Evolutionary conservation across 2,888 invertebrate species (phyloP).

Genomic region (Eilema griseolum): DNA sequence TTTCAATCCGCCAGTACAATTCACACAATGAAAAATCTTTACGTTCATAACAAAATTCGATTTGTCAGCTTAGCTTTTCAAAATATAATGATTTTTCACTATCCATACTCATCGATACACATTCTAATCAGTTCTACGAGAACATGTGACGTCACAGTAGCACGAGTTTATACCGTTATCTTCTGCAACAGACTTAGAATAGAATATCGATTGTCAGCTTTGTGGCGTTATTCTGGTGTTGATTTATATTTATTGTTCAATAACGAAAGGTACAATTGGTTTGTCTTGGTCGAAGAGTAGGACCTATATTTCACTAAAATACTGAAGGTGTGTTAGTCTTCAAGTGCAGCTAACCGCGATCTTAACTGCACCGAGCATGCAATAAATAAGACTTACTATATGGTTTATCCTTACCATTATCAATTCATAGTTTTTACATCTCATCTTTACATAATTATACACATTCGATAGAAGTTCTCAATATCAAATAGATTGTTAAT

Average conservation of each 20-base stretch:
- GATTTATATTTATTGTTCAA: slow-evolving; percentile 9
- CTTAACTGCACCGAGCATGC: background rate
- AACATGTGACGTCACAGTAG: slow-evolving; percentile 17
- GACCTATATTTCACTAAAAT: background rate
- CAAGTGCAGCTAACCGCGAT: background rate
- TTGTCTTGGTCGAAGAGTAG: background rate
- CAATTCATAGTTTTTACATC: slow-evolving; percentile 13
- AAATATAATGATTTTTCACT: slow-evolving; percentile 55
- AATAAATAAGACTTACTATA: slow-evolving; percentile 5
- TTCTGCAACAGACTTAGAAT: slow-evolving; percentile 38
- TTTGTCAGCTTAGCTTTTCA: slow-evolving; percentile 9
- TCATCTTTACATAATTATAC: slow-evolving; percentile 13
- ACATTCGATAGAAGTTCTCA: background rate
- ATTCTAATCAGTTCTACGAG: slow-evolving; percentile 30
- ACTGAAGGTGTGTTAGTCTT: background rate
- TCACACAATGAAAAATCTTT: slow-evolving; percentile 55
- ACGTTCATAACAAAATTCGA: slow-evolving; percentile 38
- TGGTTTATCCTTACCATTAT: slow-evolving; percentile 1
- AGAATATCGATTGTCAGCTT: slow-evolving; percentile 42
- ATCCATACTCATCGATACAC: slow-evolving; percentile 37
- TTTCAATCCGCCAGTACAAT: slow-evolving; percentile 40
- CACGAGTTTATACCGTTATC: slow-evolving; percentile 15
- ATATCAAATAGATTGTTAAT: background rate
- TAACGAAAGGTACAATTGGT: background rate
- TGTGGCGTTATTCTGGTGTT: slow-evolving; percentile 47